phyloP scores from a whole-genome alignment of 2,888 invertebrate species.

The Sphaeridia pumilis region DNA sequence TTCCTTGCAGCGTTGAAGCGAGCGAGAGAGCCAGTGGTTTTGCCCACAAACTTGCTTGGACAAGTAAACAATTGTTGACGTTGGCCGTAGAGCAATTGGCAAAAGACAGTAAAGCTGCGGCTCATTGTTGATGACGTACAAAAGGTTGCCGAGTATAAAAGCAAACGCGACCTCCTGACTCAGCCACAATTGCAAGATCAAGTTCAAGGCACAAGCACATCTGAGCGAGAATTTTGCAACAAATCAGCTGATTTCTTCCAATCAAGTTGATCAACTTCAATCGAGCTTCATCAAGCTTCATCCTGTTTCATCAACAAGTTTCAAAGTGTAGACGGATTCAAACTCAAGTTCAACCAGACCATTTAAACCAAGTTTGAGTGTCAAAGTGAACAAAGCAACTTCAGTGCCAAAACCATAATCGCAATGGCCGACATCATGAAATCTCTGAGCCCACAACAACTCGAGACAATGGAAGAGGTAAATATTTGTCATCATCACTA shows the following conservation, averaged over 20 bases:
- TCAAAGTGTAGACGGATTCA: no score
- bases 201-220: background rate
- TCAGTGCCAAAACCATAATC: background rate
- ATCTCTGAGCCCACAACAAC: background rate
- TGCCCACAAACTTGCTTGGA: background rate
- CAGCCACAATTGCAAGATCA: background rate
- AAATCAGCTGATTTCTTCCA: no score
- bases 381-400: no score
- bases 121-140: background rate
- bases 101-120: background rate
- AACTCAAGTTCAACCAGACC: no score
- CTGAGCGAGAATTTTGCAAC: background rate
- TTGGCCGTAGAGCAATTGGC: no score
- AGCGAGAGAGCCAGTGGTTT: background rate
- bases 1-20: no score
- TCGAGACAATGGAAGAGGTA: slow-evolving; percentile 3
- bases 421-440: background rate
- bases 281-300: no score
- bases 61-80: background rate
- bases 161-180: background rate
- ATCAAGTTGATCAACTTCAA: no score
- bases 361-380: no score
- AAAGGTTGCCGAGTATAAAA: background rate
- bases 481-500: background rate
- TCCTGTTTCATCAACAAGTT: no score